Base-by-base conservation (phyloP, 2,888 invertebrate species). In the Lydus trimaculatus region DNA sequence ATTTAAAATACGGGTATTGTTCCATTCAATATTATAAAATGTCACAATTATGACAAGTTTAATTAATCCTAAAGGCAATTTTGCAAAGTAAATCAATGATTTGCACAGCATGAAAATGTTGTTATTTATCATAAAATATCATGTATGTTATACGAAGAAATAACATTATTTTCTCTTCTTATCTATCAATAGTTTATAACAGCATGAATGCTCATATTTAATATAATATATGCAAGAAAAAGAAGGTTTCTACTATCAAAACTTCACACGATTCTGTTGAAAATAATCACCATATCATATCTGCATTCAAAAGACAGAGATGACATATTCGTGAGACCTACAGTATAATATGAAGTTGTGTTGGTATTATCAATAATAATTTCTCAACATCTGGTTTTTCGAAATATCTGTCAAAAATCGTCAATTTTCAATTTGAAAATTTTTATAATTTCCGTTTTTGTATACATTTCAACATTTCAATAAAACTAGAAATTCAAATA, bases 21-120 rank as follows among this genome's bases (percentile, higher is more conserved):
- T 48, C 20, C 48, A 48, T 20, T 48, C 20, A 20, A 48, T 48
- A 48, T 48, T 48, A 48, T 48, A 25, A 66, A 66, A 48, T 66
- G 66, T 43, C 58, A 48, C 48, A 62, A 43, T 58, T 62, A 33
- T 28, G 58, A 39, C 58, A 58, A 43, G 48, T 48, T 63, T 67
- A 67, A 67, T 67, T 67, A 63, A 67, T 67, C 60, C 43, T 48
- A 39, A 63, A 63, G 63, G 67, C n/a, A 64, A 67, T 61, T 67
- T 48, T 63, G 63, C 60, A 20, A 63, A 52, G 63, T 64, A 63
- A 67, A 62, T 52, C 31, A 61, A 65, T 65, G 61, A 65, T 60
- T 23, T 60, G 58, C 36, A 43, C 66, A 66, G 63, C 63, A 61
- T 39, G 65, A 52, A 58, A 48, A 20, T 48, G 56, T 33, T 28